Conservation (phyloP, 2,797 vertebrate species). For the Coregonus sp. region DNA sequence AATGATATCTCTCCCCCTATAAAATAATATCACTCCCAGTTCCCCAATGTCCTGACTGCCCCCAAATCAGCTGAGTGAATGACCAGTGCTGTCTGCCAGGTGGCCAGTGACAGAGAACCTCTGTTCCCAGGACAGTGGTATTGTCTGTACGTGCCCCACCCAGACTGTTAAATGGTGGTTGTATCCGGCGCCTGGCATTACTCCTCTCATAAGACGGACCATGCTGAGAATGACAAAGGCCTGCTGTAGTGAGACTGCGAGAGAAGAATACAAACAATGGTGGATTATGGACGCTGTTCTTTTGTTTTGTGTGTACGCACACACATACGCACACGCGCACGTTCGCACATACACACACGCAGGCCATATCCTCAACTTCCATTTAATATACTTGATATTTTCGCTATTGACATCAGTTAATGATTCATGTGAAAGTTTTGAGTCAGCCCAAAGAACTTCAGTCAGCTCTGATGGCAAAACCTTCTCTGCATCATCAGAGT, state of each 20-base stretch:
- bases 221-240: not conserved
- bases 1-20: not conserved
- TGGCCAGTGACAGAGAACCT: not conserved
- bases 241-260: not conserved
- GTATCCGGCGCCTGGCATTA: not conserved
- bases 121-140: constrained; percentile 1
- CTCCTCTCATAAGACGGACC: not conserved
- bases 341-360: too few relatives aligned
- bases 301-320: not conserved
- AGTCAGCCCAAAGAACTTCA: not conserved
- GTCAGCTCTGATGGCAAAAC: not conserved
- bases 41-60: not conserved
- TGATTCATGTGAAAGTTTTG: not conserved
- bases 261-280: not conserved
- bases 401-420: not conserved
- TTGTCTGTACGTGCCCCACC: not conserved
- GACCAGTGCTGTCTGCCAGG: not conserved
- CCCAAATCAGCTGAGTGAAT: not conserved
- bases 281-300: not conserved
- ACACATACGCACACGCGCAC: not conserved
- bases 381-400: not conserved
- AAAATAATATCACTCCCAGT: not conserved
- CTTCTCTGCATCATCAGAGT: not conserved
- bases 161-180: not conserved
- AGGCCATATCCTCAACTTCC: not conserved